phyloP scores from a whole-genome alignment of 2,113 vertebrate species.

The Geococcyx californianus region DNA sequence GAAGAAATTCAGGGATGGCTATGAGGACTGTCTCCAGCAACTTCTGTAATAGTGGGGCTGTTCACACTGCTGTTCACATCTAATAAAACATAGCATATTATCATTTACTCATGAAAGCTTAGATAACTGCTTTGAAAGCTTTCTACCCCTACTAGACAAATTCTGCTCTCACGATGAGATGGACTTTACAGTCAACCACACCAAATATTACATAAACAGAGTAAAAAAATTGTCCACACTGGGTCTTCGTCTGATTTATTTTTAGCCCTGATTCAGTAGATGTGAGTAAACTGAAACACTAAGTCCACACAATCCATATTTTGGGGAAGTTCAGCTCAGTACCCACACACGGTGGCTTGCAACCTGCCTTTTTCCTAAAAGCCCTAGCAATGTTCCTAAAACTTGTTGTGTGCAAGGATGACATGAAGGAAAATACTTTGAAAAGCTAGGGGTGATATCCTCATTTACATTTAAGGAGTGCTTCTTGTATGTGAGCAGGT shows the following conservation, averaged over 20 bases:
- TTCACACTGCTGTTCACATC: not conserved
- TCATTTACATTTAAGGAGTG: not conserved
- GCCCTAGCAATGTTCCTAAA: not conserved
- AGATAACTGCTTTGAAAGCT: not conserved
- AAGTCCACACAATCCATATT: not conserved
- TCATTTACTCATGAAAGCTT: not conserved
- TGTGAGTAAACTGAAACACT: not conserved
- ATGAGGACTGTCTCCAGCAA: not conserved
- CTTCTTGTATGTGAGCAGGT: not conserved
- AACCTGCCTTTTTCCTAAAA: not conserved
- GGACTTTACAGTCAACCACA: not conserved
- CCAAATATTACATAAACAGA: not conserved
- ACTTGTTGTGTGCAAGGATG: not conserved
- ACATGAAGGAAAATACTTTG: not conserved
- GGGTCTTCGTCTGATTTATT: not conserved
- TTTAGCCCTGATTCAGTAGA: not conserved
- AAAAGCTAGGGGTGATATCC: not conserved
- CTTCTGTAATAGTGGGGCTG: not conserved
- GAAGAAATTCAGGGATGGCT: not conserved
- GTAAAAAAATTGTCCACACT: not conserved
- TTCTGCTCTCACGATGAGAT: not conserved
- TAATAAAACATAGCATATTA: not conserved
- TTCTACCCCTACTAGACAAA: not conserved
- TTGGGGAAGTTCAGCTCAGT: not conserved
- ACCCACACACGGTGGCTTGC: not conserved